Base-by-base conservation (phyloP, 2,797 vertebrate species). In the Darevskia nairensis region DNA sequence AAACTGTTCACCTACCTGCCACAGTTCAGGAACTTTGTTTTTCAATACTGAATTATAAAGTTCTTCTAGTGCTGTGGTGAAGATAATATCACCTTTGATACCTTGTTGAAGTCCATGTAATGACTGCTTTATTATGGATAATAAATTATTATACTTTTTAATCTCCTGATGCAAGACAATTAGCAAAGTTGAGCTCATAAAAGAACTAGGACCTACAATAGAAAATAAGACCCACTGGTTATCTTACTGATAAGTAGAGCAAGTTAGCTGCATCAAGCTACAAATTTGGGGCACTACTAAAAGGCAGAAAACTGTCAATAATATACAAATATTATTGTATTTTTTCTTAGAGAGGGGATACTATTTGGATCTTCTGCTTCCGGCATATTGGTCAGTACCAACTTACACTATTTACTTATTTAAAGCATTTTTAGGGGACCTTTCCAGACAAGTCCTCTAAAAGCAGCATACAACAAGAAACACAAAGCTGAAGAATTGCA, bases 151-250 rank as follows among this genome's bases (percentile, higher is more conserved):
- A 87, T 95, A 96, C 2, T 90, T 90, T 44, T 75, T 64, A 8
- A 96, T 96, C 92, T 97, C 97, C 89, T 96, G 94, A 35, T 75
- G 92, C 86, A 97, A 80, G 59, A 96, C 93, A 17, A 87, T 89
- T 39, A 96, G 72, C 75, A 97, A 88, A 35, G 89, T 88, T 46
- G 92, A 95, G 10, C 92, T 94, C 59, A 93, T 85, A 25, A 95
- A 86, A 32, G 91, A 87, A 81, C 95, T 92, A 39, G 91, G 88
- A 66, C 89, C 95, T 96, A 88, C 39, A 80, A 29, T 3, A 76
- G 78, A 77, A 89, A n/a, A n/a, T 86, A 84, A 1, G 35, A 85
- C 7, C n/a, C 46, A 72, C 32, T 39, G 15, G 44, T 81, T 29
- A 79, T 15, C 13, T 44, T 19, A 19, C n/a, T 50, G 76, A 19